These are phyloP conservation scores for Meda fulgida DNA, from an alignment of 2,797 vertebrate genomes.

Conservation along the genomic window DNA sequence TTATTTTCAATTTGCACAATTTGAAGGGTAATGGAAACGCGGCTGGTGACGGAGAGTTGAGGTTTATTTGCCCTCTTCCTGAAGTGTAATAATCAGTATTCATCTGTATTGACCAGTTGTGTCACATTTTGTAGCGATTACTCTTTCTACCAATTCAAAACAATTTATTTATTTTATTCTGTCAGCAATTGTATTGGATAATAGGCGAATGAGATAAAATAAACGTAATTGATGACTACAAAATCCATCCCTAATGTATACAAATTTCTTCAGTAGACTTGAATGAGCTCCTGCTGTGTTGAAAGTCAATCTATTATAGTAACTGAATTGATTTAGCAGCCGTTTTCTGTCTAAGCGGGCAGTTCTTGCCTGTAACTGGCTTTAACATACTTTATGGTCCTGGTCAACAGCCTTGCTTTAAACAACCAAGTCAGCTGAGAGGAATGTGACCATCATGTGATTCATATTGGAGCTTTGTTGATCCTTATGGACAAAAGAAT, in stretches of 20 bases:
- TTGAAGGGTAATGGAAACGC: too few relatives aligned
- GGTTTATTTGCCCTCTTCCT: neutral
- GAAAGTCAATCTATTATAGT: neutral
- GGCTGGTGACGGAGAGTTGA: neutral
- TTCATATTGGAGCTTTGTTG: too few relatives aligned
- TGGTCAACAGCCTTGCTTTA: neutral
- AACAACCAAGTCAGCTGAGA: neutral
- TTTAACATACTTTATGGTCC: neutral
- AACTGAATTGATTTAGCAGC: neutral
- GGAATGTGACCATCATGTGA: neutral
- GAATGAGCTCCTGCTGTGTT: neutral
- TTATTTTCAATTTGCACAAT: too few relatives aligned
- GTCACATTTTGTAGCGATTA: neutral
- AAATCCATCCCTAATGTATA: neutral
- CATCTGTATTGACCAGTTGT: neutral
- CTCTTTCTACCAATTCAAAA: neutral
- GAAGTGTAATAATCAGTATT: conserved; percentile 24
- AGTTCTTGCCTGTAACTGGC: neutral
- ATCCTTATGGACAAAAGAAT: too few relatives aligned
- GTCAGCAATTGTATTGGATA: too few relatives aligned
- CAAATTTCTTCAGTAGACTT: neutral
- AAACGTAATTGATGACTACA: neutral
- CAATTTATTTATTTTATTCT: neutral
- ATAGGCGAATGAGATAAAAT: neutral
- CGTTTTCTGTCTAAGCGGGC: too few relatives aligned